Evolutionary conservation across 2,113 vertebrate genomes (phyloP), one percentile per base, ranked within the genome.

Genomic region (Tetrao urogallus): DNA sequence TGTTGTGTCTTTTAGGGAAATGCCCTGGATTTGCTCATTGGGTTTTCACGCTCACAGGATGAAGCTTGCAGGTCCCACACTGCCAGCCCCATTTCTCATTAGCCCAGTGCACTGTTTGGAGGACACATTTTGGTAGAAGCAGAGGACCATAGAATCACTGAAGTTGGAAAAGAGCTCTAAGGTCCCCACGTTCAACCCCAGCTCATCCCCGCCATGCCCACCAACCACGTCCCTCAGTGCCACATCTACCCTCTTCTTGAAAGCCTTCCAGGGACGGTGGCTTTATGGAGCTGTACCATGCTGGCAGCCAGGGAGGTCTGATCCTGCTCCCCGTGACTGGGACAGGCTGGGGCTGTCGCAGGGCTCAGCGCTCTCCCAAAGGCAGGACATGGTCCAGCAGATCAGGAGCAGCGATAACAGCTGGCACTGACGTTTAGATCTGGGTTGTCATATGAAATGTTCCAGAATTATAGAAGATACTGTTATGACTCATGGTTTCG

Each of bases 401-500:
- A 66, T 60, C 1, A 6, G 79, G n/a, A 86, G 76, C 24, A 86
- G 75, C 0, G 3, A 83, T 61, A 79, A 83, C 61, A 91, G 63
- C 19, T 38, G 80, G 64, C 56, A 71, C 30, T 63, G 70, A 90
- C 70, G 60, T 47, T 94, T 57, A 27, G 47, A 60, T 60, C 89
- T 74, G 42, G 32, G 56, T 11, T 71, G 81, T 71, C 3, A 1
- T 43, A 63, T 77, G 91, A 94, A 96, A 94, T 86, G 82, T 83
- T 95, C 89, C 91, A 93, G 72, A 96, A 86, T 90, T 80, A 80
- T 81, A 74, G 76, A 81, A 96, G 89, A 80, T 60, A 11, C 52
- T 78, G 72, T 21, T 15, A 6, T 95, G 96, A 93, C 28, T 96
- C 96, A 95, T 0, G 52, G 92, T 96, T 95, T 93, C 87, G 20